Evolutionary conservation across 2,888 invertebrate species (phyloP).

Genomic region (Drosophila prolongata): DNA sequence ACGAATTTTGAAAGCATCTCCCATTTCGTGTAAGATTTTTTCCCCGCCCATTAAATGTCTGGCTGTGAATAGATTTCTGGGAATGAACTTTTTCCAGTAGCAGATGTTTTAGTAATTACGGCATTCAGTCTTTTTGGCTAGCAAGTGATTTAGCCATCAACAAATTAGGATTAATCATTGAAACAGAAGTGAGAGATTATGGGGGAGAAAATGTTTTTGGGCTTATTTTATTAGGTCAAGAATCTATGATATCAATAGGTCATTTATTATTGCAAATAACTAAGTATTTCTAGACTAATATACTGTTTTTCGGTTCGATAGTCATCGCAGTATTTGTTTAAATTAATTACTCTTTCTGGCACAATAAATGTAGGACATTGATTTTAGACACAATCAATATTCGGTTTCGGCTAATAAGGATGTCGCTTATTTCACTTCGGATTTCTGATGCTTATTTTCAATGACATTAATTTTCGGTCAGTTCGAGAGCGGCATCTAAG

Average conservation of each 20-base stretch:
- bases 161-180: slow-evolving; percentile 29
- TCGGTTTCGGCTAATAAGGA: slow-evolving; percentile 42
- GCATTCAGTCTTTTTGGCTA: slow-evolving; percentile 36
- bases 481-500: slow-evolving; percentile 33
- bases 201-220: background rate
- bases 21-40: slow-evolving; percentile 42
- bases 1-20: slow-evolving; percentile 26
- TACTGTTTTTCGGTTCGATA: background rate
- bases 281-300: background rate
- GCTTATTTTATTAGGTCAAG: slow-evolving; percentile 21
- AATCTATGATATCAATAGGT: background rate
- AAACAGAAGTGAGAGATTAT: slow-evolving; percentile 16
- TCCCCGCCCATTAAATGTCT: slow-evolving; percentile 27
- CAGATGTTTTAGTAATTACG: slow-evolving; percentile 47
- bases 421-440: slow-evolving; percentile 49
- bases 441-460: slow-evolving; percentile 9
- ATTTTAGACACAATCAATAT: slow-evolving; percentile 29
- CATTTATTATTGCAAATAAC: background rate
- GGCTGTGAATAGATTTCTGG: slow-evolving; percentile 31
- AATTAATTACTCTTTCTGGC: slow-evolving; percentile 10
- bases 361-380: slow-evolving; percentile 4
- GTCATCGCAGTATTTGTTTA: background rate
- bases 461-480: slow-evolving; percentile 1
- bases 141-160: slow-evolving; percentile 35
- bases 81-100: slow-evolving; percentile 27